These are phyloP conservation scores for Anolis sagrei DNA, from an alignment of 2,113 vertebrate genomes.

Conservation along the genomic window DNA sequence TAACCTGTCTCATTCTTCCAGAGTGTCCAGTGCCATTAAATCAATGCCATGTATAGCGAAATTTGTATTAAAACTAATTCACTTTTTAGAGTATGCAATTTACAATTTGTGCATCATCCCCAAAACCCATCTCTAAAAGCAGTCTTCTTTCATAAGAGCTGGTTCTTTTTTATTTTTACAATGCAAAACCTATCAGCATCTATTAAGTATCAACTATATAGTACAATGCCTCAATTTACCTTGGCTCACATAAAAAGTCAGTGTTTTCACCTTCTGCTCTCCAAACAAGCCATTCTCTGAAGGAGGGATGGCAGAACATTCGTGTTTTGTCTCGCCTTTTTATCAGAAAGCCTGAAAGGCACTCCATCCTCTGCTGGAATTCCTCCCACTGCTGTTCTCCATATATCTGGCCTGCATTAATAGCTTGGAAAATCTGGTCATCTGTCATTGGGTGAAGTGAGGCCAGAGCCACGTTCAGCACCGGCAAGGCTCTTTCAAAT, in stretches of 20 bases:
- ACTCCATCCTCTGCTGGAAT: conserved; percentile 94
- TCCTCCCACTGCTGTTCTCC: conserved; percentile 93
- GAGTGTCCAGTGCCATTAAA: not conserved
- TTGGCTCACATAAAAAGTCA: conserved; percentile 95
- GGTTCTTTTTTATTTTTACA: not conserved
- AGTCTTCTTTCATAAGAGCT: not conserved
- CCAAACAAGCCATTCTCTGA: conserved; percentile 98
- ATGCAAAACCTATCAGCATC: not conserved
- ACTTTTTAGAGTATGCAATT: not conserved
- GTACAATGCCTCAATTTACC: conserved; percentile 74
- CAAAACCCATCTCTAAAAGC: not conserved
- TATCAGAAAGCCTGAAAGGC: conserved; percentile 91
- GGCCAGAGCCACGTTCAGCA: conserved; percentile 91
- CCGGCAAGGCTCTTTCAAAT: conserved; percentile 91
- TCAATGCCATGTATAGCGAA: not conserved
- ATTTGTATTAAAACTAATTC: not conserved
- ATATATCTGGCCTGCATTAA: conserved; percentile 85
- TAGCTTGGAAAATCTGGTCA: conserved; percentile 95
- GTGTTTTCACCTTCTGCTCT: conserved; percentile 93
- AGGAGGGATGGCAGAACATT: conserved; percentile 99
- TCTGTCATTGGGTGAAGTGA: conserved; percentile 97
- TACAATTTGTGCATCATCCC: not conserved
- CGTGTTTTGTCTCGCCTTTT: conserved; percentile 94
- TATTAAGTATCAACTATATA: not conserved
- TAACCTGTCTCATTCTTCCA: not conserved